Percentiles rank a stretch among this genome's conserved stretches.
phyloP scores from a whole-genome alignment of 2,888 invertebrate genomes.

The Campoplex nolae region DNA sequence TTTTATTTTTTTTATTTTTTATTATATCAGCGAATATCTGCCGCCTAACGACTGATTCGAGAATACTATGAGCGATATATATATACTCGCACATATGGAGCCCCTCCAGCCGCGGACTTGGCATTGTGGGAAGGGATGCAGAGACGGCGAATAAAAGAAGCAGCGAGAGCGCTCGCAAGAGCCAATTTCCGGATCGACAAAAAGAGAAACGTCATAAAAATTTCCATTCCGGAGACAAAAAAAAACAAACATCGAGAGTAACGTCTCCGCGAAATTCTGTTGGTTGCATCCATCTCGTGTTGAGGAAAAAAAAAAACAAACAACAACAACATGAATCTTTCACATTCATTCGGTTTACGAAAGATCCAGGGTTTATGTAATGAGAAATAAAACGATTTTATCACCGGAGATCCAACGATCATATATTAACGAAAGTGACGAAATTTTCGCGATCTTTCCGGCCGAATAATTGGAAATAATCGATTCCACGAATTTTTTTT shows the following conservation, averaged over 20 bases:
- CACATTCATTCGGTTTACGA: no score
- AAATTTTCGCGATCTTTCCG: no score
- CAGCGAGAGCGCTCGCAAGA: not conserved
- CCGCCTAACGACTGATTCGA: not conserved
- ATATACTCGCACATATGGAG: not conserved
- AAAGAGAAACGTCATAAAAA: not conserved
- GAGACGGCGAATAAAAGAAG: not conserved
- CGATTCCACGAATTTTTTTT: no score
- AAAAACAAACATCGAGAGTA: not conserved
- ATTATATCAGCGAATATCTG: not conserved
- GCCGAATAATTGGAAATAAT: no score
- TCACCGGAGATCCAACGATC: no score
- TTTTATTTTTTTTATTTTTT: not conserved
- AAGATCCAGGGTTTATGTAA: no score
- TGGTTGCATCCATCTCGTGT: no score
- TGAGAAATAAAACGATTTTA: no score
- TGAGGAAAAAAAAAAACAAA: no score
- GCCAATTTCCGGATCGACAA: not conserved
- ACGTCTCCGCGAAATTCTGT: not conserved
- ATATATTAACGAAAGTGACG: no score
- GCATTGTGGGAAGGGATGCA: not conserved
- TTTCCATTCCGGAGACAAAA: not conserved
- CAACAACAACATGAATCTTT: no score
- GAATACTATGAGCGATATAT: not conserved
- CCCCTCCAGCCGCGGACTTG: conserved; percentile 4